Evolutionary conservation across 37 sponge, comb jelly and placozoan species (phyloP), one percentile per base, ranked within the genome.

Genomic region (Tethya wilhelma): DNA sequence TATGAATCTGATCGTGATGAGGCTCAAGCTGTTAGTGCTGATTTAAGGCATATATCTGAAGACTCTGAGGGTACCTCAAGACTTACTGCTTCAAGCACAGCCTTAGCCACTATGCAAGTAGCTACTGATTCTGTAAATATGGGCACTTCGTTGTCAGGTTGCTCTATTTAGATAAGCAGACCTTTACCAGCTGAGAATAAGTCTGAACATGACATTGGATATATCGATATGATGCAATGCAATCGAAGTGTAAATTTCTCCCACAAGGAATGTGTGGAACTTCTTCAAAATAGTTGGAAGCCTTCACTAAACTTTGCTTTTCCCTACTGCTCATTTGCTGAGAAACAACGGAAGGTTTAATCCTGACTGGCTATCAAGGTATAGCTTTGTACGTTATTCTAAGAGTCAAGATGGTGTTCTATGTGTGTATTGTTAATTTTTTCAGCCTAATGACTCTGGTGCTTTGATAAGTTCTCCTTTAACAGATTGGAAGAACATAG

Each of bases 381-480:
- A 49, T 14, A 49, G 14, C 14, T 49, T 49, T 49, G 14, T 49
- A 14, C 53, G 53, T 49, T 49, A 49, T 14, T 64, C 65, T 64
- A 64, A 64, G 33, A 49, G 53, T 49, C 53, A 49, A 49, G 53
- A 49, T 49, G 53, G 53, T 14, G 14, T 49, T 49, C 14, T 49
- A 14, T 49, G 53, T 49, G 53, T 49, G 53, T 49, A 14, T 49
- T 49, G 53, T 49, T 49, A 49, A 9, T 49, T 49, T 49, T 49
- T 49, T 49, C 53, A 14, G 53, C 53, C 53, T 49, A 49, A 49
- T 49, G 53, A 49, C 14, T 49, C 53, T 49, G 53, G 53, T 14
- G 53, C 53, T 49, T 49, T 49, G 53, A 49, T 49, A 49, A 49
- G 53, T 49, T 49, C 53, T 19, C 53, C 53, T 49, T 49, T 49